Base-by-base conservation (phyloP, 2,113 vertebrate genomes). In the Cinclus mexicanus region DNA sequence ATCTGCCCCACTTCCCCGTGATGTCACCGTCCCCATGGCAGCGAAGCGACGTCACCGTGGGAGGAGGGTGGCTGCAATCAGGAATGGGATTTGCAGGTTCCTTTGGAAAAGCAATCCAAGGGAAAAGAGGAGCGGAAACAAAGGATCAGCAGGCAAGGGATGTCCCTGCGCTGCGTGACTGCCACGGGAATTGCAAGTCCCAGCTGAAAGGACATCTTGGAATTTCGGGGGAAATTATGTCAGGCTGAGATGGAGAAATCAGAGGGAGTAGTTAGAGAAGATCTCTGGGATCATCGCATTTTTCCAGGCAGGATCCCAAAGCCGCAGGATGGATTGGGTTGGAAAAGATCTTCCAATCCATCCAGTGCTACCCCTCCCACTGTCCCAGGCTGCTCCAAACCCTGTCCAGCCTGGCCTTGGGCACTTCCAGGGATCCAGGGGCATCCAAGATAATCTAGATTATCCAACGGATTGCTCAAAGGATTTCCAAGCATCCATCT, bases 101-200 rank as follows among this genome's bases (percentile, higher is more conserved):
- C 0, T 49, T 46, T 47, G 68, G 57, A 61, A 84, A 74, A 83
- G 7, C 10, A 28, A 20, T 22, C 21, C 3, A 11, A 29, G 10
- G 61, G 35, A 23, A 57, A 44, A 80, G n/a, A 35, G 46, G 18
- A 33, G 15, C 1, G 77, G 6, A 64, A 64, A 21, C 2, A 5
- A 59, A 0, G 1, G 39, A 9, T 15, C 14, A 0, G 5, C 11
- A 52, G 16, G 59, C 4, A 26, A 49, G 39, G 1, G 2, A 4
- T 20, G 20, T 11, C 10, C 39, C 12, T 1, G 14, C 8, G 35
- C 28, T 31, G 7, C 1, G 11, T 0, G 12, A 9, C 4, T 31
- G 19, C 4, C 9, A 2, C 1, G 6, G 21, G 35, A 56, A 55
- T 50, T 23, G 3, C 41, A 24, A 46, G 9, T n/a, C 20, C 28